These are phyloP conservation scores for Ornithoptera alexandrae DNA, from an alignment of 2,888 invertebrate genomes.

Conservation along the genomic window DNA sequence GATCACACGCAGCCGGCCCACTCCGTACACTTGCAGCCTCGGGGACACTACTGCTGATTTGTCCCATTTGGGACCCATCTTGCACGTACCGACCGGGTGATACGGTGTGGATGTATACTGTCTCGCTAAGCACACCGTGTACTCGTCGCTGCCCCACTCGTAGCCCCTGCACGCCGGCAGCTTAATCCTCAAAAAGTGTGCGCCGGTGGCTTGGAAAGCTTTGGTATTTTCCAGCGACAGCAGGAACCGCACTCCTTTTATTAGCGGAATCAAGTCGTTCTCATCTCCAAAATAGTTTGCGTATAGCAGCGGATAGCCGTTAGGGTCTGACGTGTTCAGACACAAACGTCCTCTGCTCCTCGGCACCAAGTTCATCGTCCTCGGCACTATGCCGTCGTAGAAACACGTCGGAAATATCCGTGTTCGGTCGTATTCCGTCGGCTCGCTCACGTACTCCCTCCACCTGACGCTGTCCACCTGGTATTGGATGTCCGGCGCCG, in stretches of 20 bases:
- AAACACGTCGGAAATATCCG: constrained; percentile 75
- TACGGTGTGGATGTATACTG: constrained; percentile 78
- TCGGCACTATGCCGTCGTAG: constrained; percentile 79
- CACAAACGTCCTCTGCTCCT: constrained; percentile 80
- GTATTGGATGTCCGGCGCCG: constrained; percentile 82
- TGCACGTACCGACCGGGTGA: constrained; percentile 63
- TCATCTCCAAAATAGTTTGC: constrained; percentile 81
- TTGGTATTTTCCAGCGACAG: constrained; percentile 78
- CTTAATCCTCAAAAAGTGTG: constrained; percentile 72
- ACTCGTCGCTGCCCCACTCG: constrained; percentile 81
- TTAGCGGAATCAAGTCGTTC: constrained; percentile 79
- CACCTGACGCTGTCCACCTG: constrained; percentile 73
- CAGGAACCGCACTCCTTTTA: constrained; percentile 80
- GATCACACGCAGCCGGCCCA: constrained; percentile 81
- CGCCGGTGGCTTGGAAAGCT: constrained; percentile 78
- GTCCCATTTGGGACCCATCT: constrained; percentile 79
- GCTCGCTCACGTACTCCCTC: constrained; percentile 76
- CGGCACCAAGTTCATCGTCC: constrained; percentile 80
- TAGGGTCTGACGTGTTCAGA: constrained; percentile 83
- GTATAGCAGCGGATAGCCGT: constrained; percentile 84
- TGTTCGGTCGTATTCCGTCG: constrained; percentile 56
- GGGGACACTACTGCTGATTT: constrained; percentile 83
- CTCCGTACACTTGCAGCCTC: constrained; percentile 82
- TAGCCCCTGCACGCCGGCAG: constrained; percentile 80
- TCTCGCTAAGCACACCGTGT: constrained; percentile 81